phyloP scores from a whole-genome alignment of 1,140 invertebrate genomes.

The Zaprionus tsacasi region DNA sequence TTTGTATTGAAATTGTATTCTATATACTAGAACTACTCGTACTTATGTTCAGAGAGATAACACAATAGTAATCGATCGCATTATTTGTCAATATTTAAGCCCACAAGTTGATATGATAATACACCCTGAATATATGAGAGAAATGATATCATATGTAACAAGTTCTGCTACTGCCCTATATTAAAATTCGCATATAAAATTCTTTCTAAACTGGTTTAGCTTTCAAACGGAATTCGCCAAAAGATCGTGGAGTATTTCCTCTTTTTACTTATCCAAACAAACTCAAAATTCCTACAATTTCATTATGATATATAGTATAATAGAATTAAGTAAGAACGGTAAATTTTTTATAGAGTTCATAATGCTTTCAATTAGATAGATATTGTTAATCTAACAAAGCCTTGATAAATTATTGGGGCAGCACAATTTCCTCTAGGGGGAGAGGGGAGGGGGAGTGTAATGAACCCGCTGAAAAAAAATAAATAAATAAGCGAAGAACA shows the following conservation, averaged over 20 bases:
- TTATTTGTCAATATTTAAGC: not conserved
- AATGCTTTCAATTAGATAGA: conserved; percentile 22
- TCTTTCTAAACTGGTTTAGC: not conserved
- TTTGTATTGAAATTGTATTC: not conserved
- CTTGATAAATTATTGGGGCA: not conserved
- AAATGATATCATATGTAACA: not conserved
- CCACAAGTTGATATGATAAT: not conserved
- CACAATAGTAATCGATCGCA: not conserved
- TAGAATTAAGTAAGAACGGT: not conserved
- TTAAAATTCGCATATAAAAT: not conserved
- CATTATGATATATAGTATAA: not conserved
- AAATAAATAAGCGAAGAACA: conserved; percentile 6
- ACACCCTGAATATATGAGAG: not conserved
- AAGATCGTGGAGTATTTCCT: no score
- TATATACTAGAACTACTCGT: not conserved
- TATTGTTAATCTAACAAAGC: conserved; percentile 29
- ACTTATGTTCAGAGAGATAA: not conserved
- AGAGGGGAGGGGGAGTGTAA: conserved; percentile 3
- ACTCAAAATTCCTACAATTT: not conserved
- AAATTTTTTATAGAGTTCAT: not conserved
- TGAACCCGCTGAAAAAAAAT: conserved; percentile 20
- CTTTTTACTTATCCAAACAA: not conserved
- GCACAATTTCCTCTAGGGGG: not conserved
- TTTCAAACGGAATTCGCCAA: not conserved
- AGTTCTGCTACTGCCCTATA: not conserved